phyloP scores from a whole-genome alignment of 1,140 invertebrate species.

The Drosophila mojavensis region DNA sequence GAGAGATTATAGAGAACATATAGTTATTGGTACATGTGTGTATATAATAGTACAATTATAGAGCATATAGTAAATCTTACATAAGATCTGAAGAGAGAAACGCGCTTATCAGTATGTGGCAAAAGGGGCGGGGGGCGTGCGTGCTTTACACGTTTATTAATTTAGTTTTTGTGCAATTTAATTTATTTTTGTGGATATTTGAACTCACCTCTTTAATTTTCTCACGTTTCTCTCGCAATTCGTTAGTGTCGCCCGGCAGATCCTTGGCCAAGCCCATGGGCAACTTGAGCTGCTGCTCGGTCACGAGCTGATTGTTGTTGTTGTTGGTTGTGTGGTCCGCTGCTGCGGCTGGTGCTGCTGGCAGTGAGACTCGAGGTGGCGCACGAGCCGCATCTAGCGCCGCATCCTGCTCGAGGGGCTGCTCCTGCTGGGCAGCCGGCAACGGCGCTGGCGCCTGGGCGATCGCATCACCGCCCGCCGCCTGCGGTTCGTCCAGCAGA shows the following conservation, averaged over 20 bases:
- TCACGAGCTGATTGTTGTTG: slow-evolving; percentile 22
- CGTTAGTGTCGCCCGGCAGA: slow-evolving; percentile 30
- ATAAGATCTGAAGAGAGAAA: background rate
- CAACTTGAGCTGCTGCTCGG: slow-evolving; percentile 43
- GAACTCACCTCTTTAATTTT: slow-evolving; percentile 72
- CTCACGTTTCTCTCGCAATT: slow-evolving; percentile 60
- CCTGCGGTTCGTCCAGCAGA: slow-evolving; percentile 82
- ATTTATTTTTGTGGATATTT: background rate
- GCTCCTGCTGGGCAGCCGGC: slow-evolving; percentile 40
- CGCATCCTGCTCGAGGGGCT: slow-evolving; percentile 37
- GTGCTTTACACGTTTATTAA: background rate
- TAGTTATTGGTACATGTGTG: too few species aligned
- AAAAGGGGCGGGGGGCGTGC: background rate
- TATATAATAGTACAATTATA: too few species aligned
- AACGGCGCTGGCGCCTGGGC: slow-evolving; percentile 52
- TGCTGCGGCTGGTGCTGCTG: slow-evolving; percentile 8
- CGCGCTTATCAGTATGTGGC: background rate
- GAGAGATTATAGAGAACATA: background rate
- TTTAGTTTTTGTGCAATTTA: too few species aligned
- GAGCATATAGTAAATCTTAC: background rate
- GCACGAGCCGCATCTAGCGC: slow-evolving; percentile 7
- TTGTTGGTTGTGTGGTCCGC: slow-evolving; percentile 37
- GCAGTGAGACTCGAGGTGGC: slow-evolving; percentile 47
- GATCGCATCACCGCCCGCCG: slow-evolving; percentile 13
- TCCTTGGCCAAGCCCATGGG: slow-evolving; percentile 48